A percentile compares a stretch with the other conserved stretches of the same genome.
Conservation (phyloP, 2,797 vertebrate genomes). For the Kryptolebias ocellatus region DNA sequence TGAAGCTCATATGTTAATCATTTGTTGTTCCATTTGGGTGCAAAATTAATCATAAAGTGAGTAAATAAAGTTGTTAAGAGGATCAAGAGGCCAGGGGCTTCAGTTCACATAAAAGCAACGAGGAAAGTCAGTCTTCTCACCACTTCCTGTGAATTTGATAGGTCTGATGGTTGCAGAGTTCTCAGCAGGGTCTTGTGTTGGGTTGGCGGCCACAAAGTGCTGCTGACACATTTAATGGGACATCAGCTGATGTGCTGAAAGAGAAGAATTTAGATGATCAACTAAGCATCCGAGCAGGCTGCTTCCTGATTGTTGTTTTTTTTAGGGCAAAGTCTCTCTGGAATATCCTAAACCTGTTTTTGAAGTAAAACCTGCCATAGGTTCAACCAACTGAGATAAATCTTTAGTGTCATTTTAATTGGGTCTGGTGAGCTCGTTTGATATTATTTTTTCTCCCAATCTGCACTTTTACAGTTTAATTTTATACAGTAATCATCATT, state of each 20-base stretch:
- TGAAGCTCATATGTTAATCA: slow-evolving; percentile 6
- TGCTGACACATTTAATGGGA: slow-evolving; percentile 34
- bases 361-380: too few relatives aligned
- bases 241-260: slow-evolving; percentile 16
- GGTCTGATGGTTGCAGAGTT: slow-evolving; percentile 18
- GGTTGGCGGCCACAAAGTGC: slow-evolving; percentile 8
- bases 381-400: too few relatives aligned
- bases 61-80: slow-evolving; percentile 12
- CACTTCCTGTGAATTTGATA: slow-evolving; percentile 8
- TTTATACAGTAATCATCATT: too few relatives aligned
- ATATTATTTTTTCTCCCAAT: too few relatives aligned
- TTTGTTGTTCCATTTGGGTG: slow-evolving; percentile 17
- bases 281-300: background rate
- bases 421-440: too few relatives aligned
- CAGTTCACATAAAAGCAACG: slow-evolving; percentile 5
- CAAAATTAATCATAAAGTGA: background rate
- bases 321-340: background rate
- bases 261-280: slow-evolving; percentile 25
- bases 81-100: background rate
- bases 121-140: slow-evolving; percentile 3
- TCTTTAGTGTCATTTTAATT: too few relatives aligned
- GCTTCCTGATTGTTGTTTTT: background rate
- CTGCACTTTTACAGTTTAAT: too few relatives aligned
- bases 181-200: slow-evolving; percentile 31
- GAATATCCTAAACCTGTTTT: too few relatives aligned